A percentile compares a stretch with the other conserved stretches of the same genome.
Conservation (phyloP, 2,113 vertebrate genomes). For the Myocastor coypus region DNA sequence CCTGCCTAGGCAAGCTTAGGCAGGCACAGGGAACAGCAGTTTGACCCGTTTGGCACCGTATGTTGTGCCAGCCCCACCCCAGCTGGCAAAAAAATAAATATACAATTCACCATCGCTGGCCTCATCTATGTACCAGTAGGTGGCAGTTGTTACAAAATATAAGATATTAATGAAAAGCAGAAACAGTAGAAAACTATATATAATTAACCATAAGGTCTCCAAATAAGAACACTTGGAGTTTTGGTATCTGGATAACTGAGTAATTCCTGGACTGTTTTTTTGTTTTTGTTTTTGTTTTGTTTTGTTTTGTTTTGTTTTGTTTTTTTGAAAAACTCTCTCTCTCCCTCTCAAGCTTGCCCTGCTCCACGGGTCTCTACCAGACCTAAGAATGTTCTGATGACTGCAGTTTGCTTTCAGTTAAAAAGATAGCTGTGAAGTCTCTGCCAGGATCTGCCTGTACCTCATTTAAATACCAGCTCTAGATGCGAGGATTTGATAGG, state of each 20-base stretch:
- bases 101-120: fast-evolving
- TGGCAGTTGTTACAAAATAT: background rate
- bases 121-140: background rate
- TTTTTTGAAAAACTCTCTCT: background rate
- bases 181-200: background rate
- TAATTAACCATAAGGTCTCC: background rate
- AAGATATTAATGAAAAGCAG: background rate
- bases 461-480: background rate
- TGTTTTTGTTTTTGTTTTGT: too few species aligned
- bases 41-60: too few species aligned
- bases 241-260: background rate
- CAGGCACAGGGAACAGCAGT: too few species aligned
- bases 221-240: background rate
- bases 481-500: background rate
- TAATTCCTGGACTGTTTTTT: background rate
- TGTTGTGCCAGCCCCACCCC: too few species aligned
- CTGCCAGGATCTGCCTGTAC: background rate
- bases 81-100: too few species aligned
- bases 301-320: too few species aligned
- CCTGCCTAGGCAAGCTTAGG: too few species aligned
- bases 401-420: background rate
- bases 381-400: background rate
- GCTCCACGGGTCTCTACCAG: background rate
- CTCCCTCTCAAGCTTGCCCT: background rate
- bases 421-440: background rate